Evolutionary conservation across 2,888 invertebrate genomes (phyloP).

Genomic region (Pteria penguin): DNA sequence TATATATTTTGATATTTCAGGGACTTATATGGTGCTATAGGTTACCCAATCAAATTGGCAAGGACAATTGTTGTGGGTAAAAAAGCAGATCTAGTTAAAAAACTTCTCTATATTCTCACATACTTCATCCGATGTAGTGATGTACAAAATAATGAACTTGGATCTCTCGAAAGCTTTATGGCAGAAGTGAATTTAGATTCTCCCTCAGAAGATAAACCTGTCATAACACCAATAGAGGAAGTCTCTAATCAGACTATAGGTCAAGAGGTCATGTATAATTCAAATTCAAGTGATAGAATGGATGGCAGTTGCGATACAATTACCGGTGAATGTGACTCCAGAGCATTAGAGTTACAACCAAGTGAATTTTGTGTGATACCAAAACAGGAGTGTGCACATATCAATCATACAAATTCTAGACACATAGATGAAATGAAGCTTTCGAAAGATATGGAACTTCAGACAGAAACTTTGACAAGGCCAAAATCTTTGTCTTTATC

Average conservation of each 20-base stretch:
- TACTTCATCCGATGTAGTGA: conserved; percentile 93
- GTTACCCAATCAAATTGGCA: conserved; percentile 88
- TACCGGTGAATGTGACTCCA: background rate
- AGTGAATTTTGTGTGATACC: background rate
- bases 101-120: conserved; percentile 88
- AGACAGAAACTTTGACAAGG: background rate
- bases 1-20: too few species aligned
- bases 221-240: conserved; percentile 37
- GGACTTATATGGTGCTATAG: conserved; percentile 92
- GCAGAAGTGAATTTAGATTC: conserved; percentile 57
- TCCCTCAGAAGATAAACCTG: conserved; percentile 57
- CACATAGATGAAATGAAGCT: too few species aligned
- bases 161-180: conserved; percentile 57
- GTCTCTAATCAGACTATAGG: conserved; percentile 9
- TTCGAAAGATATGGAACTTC: too few species aligned
- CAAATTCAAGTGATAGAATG: background rate
- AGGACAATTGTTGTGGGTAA: conserved; percentile 87
- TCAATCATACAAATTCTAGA: background rate
- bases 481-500: background rate
- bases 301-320: background rate
- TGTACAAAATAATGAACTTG: conserved; percentile 80
- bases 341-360: too few species aligned
- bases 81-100: conserved; percentile 86
- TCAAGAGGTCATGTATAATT: background rate
- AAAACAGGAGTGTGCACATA: background rate